Evolutionary conservation across 1,140 invertebrate species (phyloP).

Genomic region (Scaptodrosophila lebanonensis): DNA sequence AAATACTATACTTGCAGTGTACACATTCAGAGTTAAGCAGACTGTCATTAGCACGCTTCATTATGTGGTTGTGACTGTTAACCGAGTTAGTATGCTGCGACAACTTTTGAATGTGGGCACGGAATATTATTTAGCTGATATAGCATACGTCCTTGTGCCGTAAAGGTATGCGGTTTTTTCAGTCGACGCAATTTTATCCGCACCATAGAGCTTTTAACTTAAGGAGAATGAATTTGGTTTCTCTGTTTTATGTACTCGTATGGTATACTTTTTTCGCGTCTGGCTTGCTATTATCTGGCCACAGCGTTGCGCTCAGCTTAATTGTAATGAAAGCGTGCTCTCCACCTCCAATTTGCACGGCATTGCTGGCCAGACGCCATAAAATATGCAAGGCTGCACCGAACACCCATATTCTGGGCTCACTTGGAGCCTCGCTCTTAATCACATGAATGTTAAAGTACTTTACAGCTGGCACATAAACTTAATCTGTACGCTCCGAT

Average conservation of each 20-base stretch:
- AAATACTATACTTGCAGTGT: too few species aligned
- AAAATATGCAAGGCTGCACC: slow-evolving; percentile 43
- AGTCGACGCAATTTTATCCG: slow-evolving; percentile 23
- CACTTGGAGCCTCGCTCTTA: slow-evolving; percentile 37
- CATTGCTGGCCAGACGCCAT: too few species aligned
- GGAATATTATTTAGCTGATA: slow-evolving; percentile 28
- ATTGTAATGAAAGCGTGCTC: slow-evolving; percentile 67
- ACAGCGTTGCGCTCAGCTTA: slow-evolving; percentile 37
- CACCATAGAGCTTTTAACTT: neutral
- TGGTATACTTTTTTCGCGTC: neutral
- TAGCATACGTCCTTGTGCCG: slow-evolving; percentile 46
- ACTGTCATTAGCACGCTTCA: neutral
- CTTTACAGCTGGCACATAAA: slow-evolving; percentile 42
- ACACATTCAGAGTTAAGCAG: slow-evolving; percentile 21
- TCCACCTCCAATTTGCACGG: slow-evolving; percentile 63
- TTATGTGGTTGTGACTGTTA: slow-evolving; percentile 17
- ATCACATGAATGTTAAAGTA: slow-evolving; percentile 64
- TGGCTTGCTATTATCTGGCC: slow-evolving; percentile 48
- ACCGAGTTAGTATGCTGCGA: slow-evolving; percentile 51
- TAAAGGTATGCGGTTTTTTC: too few species aligned
- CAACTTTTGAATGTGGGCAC: too few species aligned
- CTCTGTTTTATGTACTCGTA: neutral
- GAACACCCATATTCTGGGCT: neutral
- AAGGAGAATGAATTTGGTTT: too few species aligned
- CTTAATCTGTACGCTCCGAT: slow-evolving; percentile 44